phyloP scores from a whole-genome alignment of 2,113 vertebrate genomes.

The Stegostoma tigrinum region DNA sequence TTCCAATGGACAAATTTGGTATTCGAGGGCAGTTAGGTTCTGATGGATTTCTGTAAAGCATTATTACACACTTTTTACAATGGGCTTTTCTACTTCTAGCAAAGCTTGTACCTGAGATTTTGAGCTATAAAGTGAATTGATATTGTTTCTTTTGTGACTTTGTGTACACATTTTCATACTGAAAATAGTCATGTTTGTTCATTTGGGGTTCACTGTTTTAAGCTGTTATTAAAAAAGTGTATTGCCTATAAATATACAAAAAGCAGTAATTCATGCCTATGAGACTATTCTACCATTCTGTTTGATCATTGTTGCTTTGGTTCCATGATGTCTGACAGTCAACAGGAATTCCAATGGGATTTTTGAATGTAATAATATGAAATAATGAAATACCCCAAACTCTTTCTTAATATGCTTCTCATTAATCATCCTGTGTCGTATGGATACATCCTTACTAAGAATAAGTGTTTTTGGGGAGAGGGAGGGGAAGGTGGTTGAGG shows the following conservation, averaged over 20 bases:
- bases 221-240: neutral
- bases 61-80: neutral
- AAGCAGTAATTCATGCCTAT: neutral
- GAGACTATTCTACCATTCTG: neutral
- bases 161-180: neutral
- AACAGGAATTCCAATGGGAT: neutral
- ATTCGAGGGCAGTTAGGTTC: neutral
- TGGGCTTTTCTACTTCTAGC: neutral
- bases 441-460: no score
- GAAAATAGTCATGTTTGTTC: neutral
- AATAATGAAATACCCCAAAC: neutral
- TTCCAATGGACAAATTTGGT: neutral
- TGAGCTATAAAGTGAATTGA: neutral
- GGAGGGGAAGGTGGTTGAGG: no score
- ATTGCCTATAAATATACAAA: neutral
- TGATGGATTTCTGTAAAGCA: neutral
- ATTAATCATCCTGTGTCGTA: no score
- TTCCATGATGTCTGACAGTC: neutral
- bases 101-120: neutral
- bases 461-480: no score
- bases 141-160: neutral
- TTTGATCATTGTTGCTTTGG: neutral
- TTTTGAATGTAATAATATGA: neutral
- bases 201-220: neutral
- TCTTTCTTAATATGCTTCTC: neutral